These are phyloP conservation scores for Drosophila leonis DNA, from an alignment of 2,888 invertebrate species.

Conservation along the genomic window DNA sequence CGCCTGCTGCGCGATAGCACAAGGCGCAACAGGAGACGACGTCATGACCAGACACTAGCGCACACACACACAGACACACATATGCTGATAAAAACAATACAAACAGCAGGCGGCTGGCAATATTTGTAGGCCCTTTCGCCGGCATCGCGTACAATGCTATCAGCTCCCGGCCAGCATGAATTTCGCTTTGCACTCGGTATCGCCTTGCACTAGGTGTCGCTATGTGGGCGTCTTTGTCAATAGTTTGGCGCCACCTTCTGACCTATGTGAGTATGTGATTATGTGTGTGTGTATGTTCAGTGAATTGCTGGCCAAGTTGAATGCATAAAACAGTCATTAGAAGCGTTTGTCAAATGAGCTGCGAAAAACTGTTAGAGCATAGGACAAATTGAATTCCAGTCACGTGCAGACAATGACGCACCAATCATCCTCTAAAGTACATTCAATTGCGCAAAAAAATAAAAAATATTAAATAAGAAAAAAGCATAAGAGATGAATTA, in stretches of 20 bases:
- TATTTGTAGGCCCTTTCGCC: slow-evolving; percentile 61
- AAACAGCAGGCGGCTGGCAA: slow-evolving; percentile 48
- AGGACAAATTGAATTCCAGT: slow-evolving; percentile 66
- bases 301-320: slow-evolving; percentile 23
- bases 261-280: slow-evolving; percentile 3
- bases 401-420: slow-evolving; percentile 72
- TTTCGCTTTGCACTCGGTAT: slow-evolving; percentile 38
- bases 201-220: slow-evolving; percentile 25
- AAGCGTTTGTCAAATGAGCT: slow-evolving; percentile 69
- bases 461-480: too few species aligned
- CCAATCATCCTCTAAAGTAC: slow-evolving; percentile 64
- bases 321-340: slow-evolving; percentile 58
- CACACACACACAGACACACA: slow-evolving; percentile 14
- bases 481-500: not conserved
- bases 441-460: slow-evolving; percentile 6
- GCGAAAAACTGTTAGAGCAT: slow-evolving; percentile 38
- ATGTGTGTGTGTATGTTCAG: not conserved
- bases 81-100: slow-evolving; percentile 39
- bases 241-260: slow-evolving; percentile 34
- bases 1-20: slow-evolving; percentile 36
- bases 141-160: slow-evolving; percentile 34
- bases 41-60: slow-evolving; percentile 37
- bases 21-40: slow-evolving; percentile 74
- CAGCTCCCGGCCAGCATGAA: slow-evolving; percentile 25
- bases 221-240: slow-evolving; percentile 31